phyloP scores from a whole-genome alignment of 2,113 vertebrate genomes.

The Chloroceryle aenea region DNA sequence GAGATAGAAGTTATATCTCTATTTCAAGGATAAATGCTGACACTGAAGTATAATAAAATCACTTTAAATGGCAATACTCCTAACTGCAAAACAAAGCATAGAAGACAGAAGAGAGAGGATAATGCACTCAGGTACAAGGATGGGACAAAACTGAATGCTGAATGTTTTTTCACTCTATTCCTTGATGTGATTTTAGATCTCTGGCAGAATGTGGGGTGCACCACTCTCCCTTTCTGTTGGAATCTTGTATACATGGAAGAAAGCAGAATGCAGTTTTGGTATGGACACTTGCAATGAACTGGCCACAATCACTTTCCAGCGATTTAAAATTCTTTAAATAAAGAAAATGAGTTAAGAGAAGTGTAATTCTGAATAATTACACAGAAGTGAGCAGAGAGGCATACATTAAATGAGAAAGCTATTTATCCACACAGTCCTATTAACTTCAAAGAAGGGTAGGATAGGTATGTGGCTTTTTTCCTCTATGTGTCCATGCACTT shows the following conservation, averaged over 20 bases:
- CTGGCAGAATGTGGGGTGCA: not conserved
- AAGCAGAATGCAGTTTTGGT: not conserved
- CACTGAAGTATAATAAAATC: conserved; percentile 29
- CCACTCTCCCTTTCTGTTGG: not conserved
- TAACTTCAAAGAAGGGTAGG: not conserved
- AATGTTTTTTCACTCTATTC: not conserved
- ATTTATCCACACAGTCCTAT: not conserved
- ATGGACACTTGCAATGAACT: not conserved
- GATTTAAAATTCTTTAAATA: not conserved
- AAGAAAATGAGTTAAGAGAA: not conserved
- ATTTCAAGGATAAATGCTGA: conserved; percentile 39
- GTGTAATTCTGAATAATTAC: not conserved
- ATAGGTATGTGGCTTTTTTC: not conserved
- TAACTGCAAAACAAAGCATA: conserved; percentile 33
- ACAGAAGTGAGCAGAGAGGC: not conserved
- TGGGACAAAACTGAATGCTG: not conserved
- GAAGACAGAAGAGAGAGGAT: conserved; percentile 26
- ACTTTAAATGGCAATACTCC: conserved; percentile 24
- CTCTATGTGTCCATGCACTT: not conserved
- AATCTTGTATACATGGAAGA: not conserved
- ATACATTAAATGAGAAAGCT: not conserved
- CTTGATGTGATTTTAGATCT: not conserved
- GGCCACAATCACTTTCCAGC: not conserved
- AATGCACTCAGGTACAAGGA: not conserved
- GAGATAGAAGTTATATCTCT: not conserved